Base-by-base conservation (phyloP, 2,113 vertebrate genomes). In the Hypocryptadius cinnamomeus region DNA sequence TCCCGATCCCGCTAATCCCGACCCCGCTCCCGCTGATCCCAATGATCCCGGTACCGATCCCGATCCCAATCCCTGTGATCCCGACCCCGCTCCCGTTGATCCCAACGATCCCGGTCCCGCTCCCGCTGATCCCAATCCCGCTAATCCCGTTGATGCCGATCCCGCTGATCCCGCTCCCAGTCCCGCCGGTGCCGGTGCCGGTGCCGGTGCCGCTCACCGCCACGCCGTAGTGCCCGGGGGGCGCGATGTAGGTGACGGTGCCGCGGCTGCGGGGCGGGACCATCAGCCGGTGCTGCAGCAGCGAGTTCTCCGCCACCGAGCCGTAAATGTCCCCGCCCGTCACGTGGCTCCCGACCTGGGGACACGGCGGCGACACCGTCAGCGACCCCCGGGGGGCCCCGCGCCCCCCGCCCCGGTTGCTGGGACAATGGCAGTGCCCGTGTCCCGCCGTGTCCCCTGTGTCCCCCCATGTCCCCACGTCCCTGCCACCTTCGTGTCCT, bases 261-360 rank as follows among this genome's bases (percentile, higher is more conserved):
- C 97, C 97, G 8, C 89, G 53, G 88, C 86, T 95, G 44, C 86
- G 81, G 0, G 96, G 96, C 1, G 96, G 97, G n/a, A 97, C 94
- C 96, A 97, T 95, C 23, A 97, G 71, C 51, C 89, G 89, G 56
- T 97, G 96, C 54, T 84, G 95, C 59, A 97, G 92, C 17, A 97
- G 95, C 2, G 97, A 97, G 66, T 97, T 97, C 89, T 97, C 97
- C 1, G n/a, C n/a, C 37, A 97, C 96, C 15, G 59, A 13, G 9
- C 95, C 97, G 9, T 97, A 97, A n/a, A 97, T 66, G 59, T 97
- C 97, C 3, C 97, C 97, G 2, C 97, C 97, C 0, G 97, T 97
- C 45, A 97, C 31, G 24, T 97, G 97, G 50, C 96, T 96, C 18
- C 97, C 97, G 1, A 94, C 90, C 97, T 97, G 76, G 40, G 3